Base-by-base conservation (phyloP, 2,888 invertebrate genomes). In the Branchellion lobata region DNA sequence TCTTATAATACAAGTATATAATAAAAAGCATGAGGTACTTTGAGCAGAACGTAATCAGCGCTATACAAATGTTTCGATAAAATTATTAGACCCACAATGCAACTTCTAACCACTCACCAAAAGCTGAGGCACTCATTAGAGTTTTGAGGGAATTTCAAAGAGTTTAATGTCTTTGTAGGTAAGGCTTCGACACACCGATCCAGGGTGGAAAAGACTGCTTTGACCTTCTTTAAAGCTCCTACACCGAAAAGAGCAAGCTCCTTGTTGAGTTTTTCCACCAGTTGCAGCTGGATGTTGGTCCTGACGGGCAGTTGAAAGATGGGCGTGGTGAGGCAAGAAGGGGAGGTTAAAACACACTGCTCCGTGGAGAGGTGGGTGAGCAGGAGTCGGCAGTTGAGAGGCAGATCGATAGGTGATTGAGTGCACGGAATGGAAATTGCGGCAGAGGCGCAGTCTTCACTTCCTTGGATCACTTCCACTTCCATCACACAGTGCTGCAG, bases 231-330 rank as follows among this genome's bases (percentile, higher is more conserved):
- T 40, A 5, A 5, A 40, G 40, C 40, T 5, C 14, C 40, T 40
- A 5, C 8, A 14, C 40, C 40, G 14, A 40, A 40, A 40, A 83
- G 83, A 53, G 82, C 82, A 33, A 47, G 33, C n/a, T 53, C 27
- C 68, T 81, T 82, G 29, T 81, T 81, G 40, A 83, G 78, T 47
- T 29, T 11, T 29, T 79, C 71, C 1, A 82, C 74, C 31, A 82
- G 79, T 40, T 72, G 68, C 36, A 83, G 79, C 36, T 82, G 81
- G 24, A 83, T 34, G 14, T 80, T 68, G 0, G 83, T 83, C 51
- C 83, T 65, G 14, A 83, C 77, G 0, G 83, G 83, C 21, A 83
- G 75, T 74, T 83, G 83, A 75, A 83, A 83, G 34, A 82, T 82
- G 0, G 83, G 83, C 0, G 82, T 80, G 2, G 81, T 81, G 0